Evolutionary conservation across 2,888 invertebrate species (phyloP).

Genomic region (Antheraea assamensis): DNA sequence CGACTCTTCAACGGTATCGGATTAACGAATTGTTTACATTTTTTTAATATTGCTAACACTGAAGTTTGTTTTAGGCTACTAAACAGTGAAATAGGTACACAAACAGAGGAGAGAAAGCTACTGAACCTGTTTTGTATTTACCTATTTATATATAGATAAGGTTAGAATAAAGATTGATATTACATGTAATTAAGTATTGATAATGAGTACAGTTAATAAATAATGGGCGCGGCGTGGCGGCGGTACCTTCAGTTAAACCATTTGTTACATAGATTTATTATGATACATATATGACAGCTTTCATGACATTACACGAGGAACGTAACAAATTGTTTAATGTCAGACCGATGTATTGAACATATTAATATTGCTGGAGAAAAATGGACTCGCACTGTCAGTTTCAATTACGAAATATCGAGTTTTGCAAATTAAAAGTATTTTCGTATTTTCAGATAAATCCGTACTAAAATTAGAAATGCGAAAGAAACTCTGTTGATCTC

Average conservation of each 20-base stretch:
- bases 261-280: slow-evolving; percentile 1
- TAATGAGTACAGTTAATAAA: not conserved
- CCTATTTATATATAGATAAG: too few species aligned
- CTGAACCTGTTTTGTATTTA: too few species aligned
- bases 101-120: too few species aligned
- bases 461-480: too few species aligned
- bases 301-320: not conserved
- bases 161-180: not conserved
- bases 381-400: not conserved
- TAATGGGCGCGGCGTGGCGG: not conserved
- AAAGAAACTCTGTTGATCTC: too few species aligned
- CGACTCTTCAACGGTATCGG: too few species aligned
- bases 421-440: not conserved
- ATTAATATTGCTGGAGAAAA: not conserved
- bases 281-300: not conserved
- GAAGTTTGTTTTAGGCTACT: too few species aligned
- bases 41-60: too few species aligned
- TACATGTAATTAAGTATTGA: too few species aligned
- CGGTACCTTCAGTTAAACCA: not conserved
- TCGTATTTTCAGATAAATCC: too few species aligned
- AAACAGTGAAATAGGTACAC: too few species aligned
- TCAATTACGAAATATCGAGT: not conserved
- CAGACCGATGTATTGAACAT: not conserved
- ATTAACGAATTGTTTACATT: too few species aligned
- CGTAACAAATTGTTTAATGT: not conserved